These are phyloP conservation scores for Caenorhabditis macrosperma DNA, from an alignment of 2,888 invertebrate species.

Conservation along the genomic window DNA sequence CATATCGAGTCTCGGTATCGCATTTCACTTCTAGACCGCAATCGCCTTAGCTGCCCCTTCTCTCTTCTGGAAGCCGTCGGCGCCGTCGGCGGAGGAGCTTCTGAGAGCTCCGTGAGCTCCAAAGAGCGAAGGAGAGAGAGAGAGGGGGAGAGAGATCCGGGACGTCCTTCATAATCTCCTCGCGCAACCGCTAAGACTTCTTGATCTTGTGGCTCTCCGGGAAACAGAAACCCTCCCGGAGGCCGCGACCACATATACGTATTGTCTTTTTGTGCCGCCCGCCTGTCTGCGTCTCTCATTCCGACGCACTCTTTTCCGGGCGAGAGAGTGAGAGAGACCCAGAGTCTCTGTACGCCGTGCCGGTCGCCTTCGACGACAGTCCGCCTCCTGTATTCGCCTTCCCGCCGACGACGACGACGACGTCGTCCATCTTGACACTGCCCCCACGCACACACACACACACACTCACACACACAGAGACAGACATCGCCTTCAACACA, in stretches of 20 bases:
- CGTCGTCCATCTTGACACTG: constrained; percentile 31
- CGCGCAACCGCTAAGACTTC: constrained; percentile 22
- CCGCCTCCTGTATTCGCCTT: constrained; percentile 19
- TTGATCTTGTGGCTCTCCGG: no score
- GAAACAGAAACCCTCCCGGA: not conserved
- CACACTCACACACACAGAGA: not conserved
- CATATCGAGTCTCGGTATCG: not conserved
- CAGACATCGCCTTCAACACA: not conserved
- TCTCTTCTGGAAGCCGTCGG: no score
- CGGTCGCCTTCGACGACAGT: constrained; percentile 11
- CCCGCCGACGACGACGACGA: constrained; percentile 10
- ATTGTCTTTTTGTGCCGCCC: constrained; percentile 36
- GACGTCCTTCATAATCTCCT: constrained; percentile 30
- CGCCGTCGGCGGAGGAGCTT: no score
- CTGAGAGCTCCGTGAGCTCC: no score
- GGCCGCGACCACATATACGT: constrained; percentile 11
- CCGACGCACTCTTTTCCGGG: constrained; percentile 13
- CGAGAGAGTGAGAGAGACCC: no score
- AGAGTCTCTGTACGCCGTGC: constrained; percentile 25
- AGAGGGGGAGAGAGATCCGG: constrained; percentile 12
- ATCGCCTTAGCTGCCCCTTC: no score
- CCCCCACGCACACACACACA: not conserved
- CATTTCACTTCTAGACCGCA: no score
- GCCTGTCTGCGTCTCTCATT: no score
- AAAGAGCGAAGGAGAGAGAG: not conserved